Conservation (phyloP, 1,140 invertebrate genomes). For the Cotesia typhae region DNA sequence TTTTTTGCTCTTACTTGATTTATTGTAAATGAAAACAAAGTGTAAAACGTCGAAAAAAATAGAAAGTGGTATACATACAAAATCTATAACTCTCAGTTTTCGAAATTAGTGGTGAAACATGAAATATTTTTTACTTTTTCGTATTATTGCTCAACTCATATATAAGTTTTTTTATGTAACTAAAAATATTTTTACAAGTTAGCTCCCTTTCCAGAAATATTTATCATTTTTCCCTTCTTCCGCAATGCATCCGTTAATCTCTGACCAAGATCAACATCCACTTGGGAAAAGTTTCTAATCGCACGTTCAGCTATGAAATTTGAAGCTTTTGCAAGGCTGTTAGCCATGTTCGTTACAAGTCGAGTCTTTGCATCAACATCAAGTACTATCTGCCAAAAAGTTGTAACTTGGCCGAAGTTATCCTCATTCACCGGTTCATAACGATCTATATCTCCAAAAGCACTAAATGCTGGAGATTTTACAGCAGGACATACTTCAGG, state of each 20-base stretch:
- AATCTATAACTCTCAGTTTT: no score
- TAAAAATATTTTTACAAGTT: slow-evolving; percentile 48
- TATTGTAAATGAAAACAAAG: no score
- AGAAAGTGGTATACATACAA: no score
- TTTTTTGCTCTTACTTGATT: no score
- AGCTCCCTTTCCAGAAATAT: slow-evolving; percentile 51
- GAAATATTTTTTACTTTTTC: no score
- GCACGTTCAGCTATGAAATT: slow-evolving; percentile 87
- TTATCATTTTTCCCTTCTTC: slow-evolving; percentile 65
- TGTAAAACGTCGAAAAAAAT: no score
- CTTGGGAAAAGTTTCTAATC: slow-evolving; percentile 78
- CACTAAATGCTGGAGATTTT: slow-evolving; percentile 61
- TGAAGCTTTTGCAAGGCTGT: slow-evolving; percentile 78
- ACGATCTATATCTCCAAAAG: slow-evolving; percentile 74
- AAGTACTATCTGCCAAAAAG: slow-evolving; percentile 85
- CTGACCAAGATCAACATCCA: slow-evolving; percentile 74
- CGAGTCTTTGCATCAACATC: slow-evolving; percentile 76
- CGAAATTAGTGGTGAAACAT: no score
- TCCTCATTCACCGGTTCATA: slow-evolving; percentile 88
- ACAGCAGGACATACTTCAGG: slow-evolving; percentile 69
- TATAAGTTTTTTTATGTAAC: no score
- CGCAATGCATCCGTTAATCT: slow-evolving; percentile 72
- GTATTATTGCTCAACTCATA: no score
- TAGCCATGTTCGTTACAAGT: slow-evolving; percentile 83
- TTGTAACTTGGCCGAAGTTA: slow-evolving; percentile 85